Conservation (phyloP, 2,888 invertebrate species). For the Byasa hedistus region DNA sequence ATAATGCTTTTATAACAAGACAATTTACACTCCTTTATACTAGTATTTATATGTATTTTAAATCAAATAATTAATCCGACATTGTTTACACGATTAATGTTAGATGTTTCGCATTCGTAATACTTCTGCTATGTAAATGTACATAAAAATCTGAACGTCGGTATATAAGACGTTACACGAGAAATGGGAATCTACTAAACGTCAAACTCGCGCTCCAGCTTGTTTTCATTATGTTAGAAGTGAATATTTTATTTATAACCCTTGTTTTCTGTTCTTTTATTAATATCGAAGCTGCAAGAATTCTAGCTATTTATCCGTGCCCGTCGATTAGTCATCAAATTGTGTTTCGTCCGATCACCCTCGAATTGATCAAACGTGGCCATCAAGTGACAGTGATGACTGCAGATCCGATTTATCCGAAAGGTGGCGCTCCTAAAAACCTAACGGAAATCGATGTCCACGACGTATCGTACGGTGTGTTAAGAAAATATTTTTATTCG, state of each 20-base stretch:
- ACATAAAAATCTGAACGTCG: too few relatives aligned
- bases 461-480: conserved; percentile 36
- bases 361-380: conserved; percentile 48
- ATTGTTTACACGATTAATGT: too few relatives aligned
- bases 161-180: too few relatives aligned
- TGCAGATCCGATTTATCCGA: conserved; percentile 40
- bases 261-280: neutral
- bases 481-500: conserved; percentile 14
- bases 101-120: too few relatives aligned
- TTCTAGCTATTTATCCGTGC: conserved; percentile 44
- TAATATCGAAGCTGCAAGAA: conserved; percentile 36
- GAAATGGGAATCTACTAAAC: too few relatives aligned
- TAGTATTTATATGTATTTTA: too few relatives aligned
- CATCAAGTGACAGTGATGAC: conserved; percentile 53
- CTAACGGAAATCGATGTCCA: conserved; percentile 49
- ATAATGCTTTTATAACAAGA: too few relatives aligned
- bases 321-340: conserved; percentile 49
- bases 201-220: too few relatives aligned
- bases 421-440: conserved; percentile 35
- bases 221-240: too few relatives aligned
- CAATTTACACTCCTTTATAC: too few relatives aligned
- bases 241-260: neutral
- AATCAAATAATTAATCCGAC: too few relatives aligned
- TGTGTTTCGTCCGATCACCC: conserved; percentile 44
- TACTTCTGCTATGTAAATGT: too few relatives aligned